phyloP scores from a whole-genome alignment of 2,797 vertebrate genomes.

The Acanthis flammea region DNA sequence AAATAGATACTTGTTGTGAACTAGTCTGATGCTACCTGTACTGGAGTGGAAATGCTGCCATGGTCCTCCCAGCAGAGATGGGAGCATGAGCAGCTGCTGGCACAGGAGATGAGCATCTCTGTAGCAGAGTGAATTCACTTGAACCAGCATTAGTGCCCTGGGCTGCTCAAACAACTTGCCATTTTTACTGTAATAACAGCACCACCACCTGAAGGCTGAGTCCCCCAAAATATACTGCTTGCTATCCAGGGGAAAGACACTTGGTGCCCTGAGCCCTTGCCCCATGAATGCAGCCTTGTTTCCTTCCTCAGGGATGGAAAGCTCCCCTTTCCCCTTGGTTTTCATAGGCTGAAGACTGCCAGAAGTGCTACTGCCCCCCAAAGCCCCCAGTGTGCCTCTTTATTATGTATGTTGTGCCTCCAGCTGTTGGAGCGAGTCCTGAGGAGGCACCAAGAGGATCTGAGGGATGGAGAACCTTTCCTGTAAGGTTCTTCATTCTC shows the following conservation, averaged over 20 bases:
- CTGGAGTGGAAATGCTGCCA: neutral
- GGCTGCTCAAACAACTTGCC: neutral
- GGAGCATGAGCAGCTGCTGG: neutral
- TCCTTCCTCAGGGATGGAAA: neutral
- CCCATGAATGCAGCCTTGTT: neutral
- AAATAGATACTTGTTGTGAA: neutral
- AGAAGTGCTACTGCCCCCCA: neutral
- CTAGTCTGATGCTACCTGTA: neutral
- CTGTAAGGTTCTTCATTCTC: neutral
- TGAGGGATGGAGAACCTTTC: neutral
- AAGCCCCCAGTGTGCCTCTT: neutral
- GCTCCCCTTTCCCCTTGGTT: neutral
- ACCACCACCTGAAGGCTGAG: neutral
- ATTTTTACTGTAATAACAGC: neutral
- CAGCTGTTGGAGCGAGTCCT: neutral
- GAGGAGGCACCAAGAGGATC: neutral
- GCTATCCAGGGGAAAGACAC: neutral
- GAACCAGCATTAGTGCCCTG: neutral
- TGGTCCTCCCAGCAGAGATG: neutral
- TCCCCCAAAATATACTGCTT: neutral
- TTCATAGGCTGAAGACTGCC: neutral
- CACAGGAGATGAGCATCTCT: neutral
- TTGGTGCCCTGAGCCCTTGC: accelerated
- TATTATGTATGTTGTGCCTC: neutral
- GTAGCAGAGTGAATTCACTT: neutral